Percentiles rank a stretch among this genome's conserved stretches.
phyloP scores from a whole-genome alignment of 2,797 vertebrate species.

The Gallinago stenura region DNA sequence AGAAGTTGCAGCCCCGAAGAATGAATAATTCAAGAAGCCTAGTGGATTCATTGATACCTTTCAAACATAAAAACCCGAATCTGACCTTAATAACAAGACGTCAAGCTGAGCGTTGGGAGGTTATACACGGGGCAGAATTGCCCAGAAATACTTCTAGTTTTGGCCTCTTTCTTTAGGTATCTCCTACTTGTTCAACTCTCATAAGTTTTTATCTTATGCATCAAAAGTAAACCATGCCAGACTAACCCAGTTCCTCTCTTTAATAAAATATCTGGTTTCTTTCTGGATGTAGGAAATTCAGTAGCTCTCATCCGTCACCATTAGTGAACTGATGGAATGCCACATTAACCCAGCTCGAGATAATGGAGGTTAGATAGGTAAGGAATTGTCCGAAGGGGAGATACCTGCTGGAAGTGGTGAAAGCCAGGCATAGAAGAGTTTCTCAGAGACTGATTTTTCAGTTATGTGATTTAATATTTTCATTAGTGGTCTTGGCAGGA shows the following conservation, averaged over 20 bases:
- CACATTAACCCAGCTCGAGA: background rate
- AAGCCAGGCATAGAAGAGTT: background rate
- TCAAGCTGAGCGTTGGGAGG: background rate
- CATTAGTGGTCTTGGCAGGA: background rate
- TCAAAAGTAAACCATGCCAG: background rate
- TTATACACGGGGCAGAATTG: background rate
- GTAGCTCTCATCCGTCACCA: background rate
- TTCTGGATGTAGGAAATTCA: background rate
- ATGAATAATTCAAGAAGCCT: background rate
- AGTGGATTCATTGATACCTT: background rate
- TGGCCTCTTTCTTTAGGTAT: background rate
- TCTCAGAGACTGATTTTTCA: background rate
- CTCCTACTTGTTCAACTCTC: background rate
- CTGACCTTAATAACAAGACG: background rate
- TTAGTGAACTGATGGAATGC: background rate
- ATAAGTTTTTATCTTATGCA: background rate
- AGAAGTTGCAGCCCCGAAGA: background rate
- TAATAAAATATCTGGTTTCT: background rate
- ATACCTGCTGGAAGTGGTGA: background rate
- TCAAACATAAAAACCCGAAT: rapidly evolving
- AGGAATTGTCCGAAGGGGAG: background rate
- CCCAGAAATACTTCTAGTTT: background rate
- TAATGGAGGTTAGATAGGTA: background rate
- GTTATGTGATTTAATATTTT: constrained; percentile 1
- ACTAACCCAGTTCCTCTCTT: background rate